phyloP scores from a whole-genome alignment of 2,797 vertebrate genomes.

The Hyperoplus immaculatus region DNA sequence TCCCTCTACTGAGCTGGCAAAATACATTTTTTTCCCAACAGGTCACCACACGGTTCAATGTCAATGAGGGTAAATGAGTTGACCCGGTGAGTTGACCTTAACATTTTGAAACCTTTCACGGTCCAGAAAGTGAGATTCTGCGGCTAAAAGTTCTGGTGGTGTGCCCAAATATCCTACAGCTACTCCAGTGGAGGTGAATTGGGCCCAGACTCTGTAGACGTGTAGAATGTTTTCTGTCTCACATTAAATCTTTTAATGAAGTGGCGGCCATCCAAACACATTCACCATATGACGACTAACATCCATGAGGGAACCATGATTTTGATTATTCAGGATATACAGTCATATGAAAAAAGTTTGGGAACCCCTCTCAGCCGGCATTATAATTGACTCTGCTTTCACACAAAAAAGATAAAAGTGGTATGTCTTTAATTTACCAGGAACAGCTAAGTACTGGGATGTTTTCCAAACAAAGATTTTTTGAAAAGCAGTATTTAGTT shows the following conservation, averaged over 20 bases:
- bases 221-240: conserved; percentile 35
- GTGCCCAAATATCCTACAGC: conserved; percentile 33
- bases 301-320: not conserved
- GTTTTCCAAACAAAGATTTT: too few relatives aligned
- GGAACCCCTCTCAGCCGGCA: too few relatives aligned
- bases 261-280: conserved; percentile 50
- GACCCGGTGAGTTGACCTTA: conserved; percentile 3
- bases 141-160: conserved; percentile 6
- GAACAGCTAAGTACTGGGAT: too few relatives aligned
- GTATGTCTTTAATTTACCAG: too few relatives aligned
- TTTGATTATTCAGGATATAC: not conserved
- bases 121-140: conserved; percentile 23
- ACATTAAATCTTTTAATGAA: conserved; percentile 64
- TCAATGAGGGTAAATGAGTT: not conserved
- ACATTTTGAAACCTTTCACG: not conserved
- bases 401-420: too few relatives aligned
- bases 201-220: conserved; percentile 30
- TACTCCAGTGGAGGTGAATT: conserved; percentile 29
- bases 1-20: conserved; percentile 7
- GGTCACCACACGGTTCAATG: conserved; percentile 7
- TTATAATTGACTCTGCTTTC: too few relatives aligned
- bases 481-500: too few relatives aligned
- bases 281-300: conserved; percentile 18
- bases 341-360: too few relatives aligned
- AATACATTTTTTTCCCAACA: conserved; percentile 1